phyloP scores from a whole-genome alignment of 1,140 invertebrate genomes.

The Helicoverpa armigera region DNA sequence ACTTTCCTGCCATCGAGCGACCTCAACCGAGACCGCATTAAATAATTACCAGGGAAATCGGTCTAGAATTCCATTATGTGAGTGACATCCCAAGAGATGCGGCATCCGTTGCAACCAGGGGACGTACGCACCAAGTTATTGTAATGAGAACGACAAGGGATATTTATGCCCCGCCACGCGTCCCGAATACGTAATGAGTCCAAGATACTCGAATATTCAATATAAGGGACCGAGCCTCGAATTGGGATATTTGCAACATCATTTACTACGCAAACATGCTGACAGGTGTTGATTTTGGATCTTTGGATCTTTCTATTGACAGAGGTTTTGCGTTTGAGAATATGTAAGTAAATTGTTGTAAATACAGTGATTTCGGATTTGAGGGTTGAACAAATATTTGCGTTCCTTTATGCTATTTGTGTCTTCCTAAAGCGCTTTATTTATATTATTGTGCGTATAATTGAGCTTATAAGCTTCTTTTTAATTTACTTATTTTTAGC shows the following conservation, averaged over 20 bases:
- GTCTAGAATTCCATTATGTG: constrained; percentile 80
- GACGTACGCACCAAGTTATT: constrained; percentile 78
- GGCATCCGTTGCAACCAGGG: constrained; percentile 68
- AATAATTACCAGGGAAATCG: constrained; percentile 64
- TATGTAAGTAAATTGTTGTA: constrained; percentile 65
- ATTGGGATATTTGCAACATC: constrained; percentile 72
- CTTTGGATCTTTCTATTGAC: constrained; percentile 55
- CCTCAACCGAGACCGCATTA: constrained; percentile 49
- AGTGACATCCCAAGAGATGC: constrained; percentile 75
- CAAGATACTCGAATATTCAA: constrained; percentile 71
- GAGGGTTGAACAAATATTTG: constrained; percentile 4
- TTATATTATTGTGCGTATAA: not conserved
- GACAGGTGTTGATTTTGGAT: constrained; percentile 66
- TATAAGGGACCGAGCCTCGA: constrained; percentile 66
- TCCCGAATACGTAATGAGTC: constrained; percentile 78
- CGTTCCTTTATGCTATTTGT: not conserved
- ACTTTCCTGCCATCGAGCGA: constrained; percentile 9
- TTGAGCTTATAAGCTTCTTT: not conserved
- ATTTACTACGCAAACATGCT: constrained; percentile 72
- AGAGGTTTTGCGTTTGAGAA: constrained; percentile 58
- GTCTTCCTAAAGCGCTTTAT: not conserved
- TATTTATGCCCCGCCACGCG: constrained; percentile 81
- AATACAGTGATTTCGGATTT: constrained; percentile 54
- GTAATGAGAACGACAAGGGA: constrained; percentile 82
- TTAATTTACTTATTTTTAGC: too few relatives aligned